A percentile compares a stretch with the other conserved stretches of the same genome.
Conservation (phyloP, 2,888 invertebrate genomes). For the Lacanobia oleracea region DNA sequence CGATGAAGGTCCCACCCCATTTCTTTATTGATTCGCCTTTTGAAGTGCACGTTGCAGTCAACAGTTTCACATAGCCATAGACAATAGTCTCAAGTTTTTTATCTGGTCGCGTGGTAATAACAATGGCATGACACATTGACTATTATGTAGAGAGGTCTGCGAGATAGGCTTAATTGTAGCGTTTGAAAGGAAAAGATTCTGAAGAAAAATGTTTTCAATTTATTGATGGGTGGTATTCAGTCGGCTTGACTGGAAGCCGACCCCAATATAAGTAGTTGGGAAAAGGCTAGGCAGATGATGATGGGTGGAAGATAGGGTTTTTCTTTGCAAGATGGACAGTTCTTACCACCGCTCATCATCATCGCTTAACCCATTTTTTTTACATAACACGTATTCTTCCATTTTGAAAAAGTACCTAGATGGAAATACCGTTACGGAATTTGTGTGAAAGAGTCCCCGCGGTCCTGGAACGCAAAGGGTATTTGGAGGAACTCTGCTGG, state of each 20-base stretch:
- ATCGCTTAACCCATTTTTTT: too few species aligned
- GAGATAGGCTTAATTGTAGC: constrained; percentile 36
- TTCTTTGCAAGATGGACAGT: neutral
- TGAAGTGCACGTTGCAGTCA: constrained; percentile 61
- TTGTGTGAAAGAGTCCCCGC: too few species aligned
- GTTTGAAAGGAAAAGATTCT: constrained; percentile 14
- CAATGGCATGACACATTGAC: constrained; percentile 69
- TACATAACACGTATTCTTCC: too few species aligned
- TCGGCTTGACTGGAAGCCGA: too few species aligned
- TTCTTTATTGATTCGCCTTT: constrained; percentile 34
- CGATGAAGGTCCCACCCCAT: constrained; percentile 10
- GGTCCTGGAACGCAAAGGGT: too few species aligned
- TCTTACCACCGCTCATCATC: too few species aligned
- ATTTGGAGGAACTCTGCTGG: too few species aligned
- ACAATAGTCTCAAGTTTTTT: constrained; percentile 71
- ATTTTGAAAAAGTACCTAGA: too few species aligned
- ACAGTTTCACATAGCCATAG: constrained; percentile 63
- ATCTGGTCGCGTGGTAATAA: constrained; percentile 72
- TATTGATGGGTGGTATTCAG: neutral
- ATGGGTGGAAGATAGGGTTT: neutral
- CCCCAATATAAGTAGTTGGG: too few species aligned
- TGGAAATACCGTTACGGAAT: too few species aligned
- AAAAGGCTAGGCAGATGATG: too few species aligned
- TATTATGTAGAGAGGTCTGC: constrained; percentile 41
- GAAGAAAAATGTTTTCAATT: neutral